Percentiles rank a stretch among this genome's conserved stretches.
These are phyloP conservation scores for Ptychadena robeensis DNA, from an alignment of 2,797 vertebrate genomes.

Conservation along the genomic window DNA sequence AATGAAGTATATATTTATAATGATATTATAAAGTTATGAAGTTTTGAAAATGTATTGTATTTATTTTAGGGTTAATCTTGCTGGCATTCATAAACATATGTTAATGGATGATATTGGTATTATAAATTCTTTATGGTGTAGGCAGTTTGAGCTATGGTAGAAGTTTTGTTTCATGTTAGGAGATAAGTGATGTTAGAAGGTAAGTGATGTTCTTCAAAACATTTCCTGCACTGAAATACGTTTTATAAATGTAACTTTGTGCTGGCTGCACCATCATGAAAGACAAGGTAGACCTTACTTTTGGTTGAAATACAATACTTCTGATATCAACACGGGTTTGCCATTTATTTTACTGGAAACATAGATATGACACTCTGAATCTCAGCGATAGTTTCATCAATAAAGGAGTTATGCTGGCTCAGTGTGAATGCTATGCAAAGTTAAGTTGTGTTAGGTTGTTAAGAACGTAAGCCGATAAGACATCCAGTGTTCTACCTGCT, in stretches of 20 bases:
- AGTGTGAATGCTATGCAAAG: slow-evolving; percentile 32
- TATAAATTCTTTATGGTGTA: not conserved
- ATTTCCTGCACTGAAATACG: too few relatives aligned
- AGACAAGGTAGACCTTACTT: not conserved
- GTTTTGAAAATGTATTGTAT: not conserved
- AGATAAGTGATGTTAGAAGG: not conserved
- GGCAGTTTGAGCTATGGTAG: not conserved
- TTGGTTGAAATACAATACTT: not conserved
- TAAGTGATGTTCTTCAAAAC: too few relatives aligned
- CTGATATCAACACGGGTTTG: not conserved
- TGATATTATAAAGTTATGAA: too few relatives aligned
- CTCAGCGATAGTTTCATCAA: slow-evolving; percentile 31
- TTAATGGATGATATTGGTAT: too few relatives aligned
- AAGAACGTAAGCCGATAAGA: slow-evolving; percentile 51
- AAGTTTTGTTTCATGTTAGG: not conserved
- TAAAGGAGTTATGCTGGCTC: slow-evolving; percentile 20
- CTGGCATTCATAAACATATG: not conserved
- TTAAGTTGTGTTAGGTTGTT: slow-evolving; percentile 42
- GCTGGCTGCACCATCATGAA: too few relatives aligned
- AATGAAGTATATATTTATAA: not conserved
- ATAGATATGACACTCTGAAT: not conserved
- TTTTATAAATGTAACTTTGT: too few relatives aligned
- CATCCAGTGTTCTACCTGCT: slow-evolving; percentile 41
- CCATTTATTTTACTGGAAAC: not conserved
- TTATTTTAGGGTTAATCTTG: not conserved